Conservation (phyloP, 53 echinoderm and acorn worm genomes). For the Astropecten irregularis region DNA sequence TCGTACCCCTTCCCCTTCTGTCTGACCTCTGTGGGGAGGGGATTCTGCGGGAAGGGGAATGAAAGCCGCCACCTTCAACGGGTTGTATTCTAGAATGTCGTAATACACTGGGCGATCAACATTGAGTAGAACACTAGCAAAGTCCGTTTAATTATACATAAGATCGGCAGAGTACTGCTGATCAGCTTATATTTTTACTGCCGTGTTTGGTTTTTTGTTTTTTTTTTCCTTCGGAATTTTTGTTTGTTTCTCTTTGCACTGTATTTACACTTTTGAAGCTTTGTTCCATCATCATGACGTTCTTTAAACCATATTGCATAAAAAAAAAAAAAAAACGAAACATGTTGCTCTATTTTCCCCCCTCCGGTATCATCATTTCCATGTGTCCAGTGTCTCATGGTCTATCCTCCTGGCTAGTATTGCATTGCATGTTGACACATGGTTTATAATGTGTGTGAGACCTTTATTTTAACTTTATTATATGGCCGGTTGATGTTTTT, state of each 20-base stretch:
- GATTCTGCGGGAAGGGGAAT: too few relatives aligned
- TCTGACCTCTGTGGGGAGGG: too few relatives aligned
- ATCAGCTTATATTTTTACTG: constrained; percentile 34
- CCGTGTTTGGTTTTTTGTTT: constrained; percentile 53
- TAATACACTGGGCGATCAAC: too few relatives aligned
- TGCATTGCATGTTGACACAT: constrained; percentile 55
- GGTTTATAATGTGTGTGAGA: neutral
- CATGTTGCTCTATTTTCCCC: constrained; percentile 78
- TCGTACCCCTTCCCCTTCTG: too few relatives aligned
- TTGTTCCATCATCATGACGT: constrained; percentile 76
- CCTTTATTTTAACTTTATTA: constrained; percentile 8
- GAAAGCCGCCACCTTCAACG: too few relatives aligned
- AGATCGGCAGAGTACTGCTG: neutral
- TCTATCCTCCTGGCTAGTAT: constrained; percentile 56
- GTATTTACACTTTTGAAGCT: constrained; percentile 60
- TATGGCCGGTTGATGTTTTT: too few relatives aligned
- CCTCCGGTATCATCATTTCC: constrained; percentile 67
- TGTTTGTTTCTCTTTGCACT: constrained; percentile 52
- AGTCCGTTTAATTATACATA: neutral
- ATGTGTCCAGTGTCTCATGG: constrained; percentile 72
- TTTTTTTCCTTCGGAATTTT: constrained; percentile 22
- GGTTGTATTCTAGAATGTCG: too few relatives aligned
- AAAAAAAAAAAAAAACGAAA: constrained; percentile 78
- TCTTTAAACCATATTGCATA: constrained; percentile 91
- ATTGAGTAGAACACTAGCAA: neutral